Conservation (phyloP, 2,113 vertebrate genomes). For the Illadopsis cleaveri region DNA sequence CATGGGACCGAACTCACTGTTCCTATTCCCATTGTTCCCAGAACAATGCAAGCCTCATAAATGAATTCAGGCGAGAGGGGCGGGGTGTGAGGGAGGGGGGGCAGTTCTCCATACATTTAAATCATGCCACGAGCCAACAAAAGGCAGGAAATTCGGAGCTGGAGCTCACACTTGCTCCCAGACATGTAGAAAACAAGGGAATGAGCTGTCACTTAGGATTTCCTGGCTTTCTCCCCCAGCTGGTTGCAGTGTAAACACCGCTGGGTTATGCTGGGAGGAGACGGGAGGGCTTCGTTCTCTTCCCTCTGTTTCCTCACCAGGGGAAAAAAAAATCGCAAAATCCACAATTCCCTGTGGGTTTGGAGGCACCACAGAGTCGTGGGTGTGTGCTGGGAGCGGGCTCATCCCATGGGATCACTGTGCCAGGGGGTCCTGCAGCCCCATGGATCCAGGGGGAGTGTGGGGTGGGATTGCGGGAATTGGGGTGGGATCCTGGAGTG, state of each 20-base stretch:
- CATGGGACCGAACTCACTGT: conserved; percentile 67
- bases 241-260: conserved; percentile 42
- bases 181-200: conserved; percentile 39
- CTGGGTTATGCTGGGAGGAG: background rate
- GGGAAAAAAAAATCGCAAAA: too few relatives aligned
- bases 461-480: background rate
- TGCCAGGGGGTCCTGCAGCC: background rate
- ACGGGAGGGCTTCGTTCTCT: background rate
- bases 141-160: conserved; percentile 62
- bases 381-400: background rate
- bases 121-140: conserved; percentile 42
- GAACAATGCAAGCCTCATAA: conserved; percentile 54
- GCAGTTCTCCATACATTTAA: conserved; percentile 46
- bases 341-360: background rate
- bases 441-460: rapidly evolving
- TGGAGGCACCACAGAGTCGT: background rate
- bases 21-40: conserved; percentile 58
- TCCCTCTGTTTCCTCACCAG: background rate
- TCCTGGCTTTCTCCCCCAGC: conserved; percentile 42
- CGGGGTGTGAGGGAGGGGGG: background rate
- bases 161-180: conserved; percentile 40
- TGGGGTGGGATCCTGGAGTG: rapidly evolving
- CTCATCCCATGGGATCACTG: rapidly evolving
- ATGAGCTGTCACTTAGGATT: conserved; percentile 53
- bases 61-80: conserved; percentile 21